Evolutionary conservation across 2,113 vertebrate species (phyloP), one percentile per base, ranked within the genome.

Genomic region (Dicentrarchus labrax): DNA sequence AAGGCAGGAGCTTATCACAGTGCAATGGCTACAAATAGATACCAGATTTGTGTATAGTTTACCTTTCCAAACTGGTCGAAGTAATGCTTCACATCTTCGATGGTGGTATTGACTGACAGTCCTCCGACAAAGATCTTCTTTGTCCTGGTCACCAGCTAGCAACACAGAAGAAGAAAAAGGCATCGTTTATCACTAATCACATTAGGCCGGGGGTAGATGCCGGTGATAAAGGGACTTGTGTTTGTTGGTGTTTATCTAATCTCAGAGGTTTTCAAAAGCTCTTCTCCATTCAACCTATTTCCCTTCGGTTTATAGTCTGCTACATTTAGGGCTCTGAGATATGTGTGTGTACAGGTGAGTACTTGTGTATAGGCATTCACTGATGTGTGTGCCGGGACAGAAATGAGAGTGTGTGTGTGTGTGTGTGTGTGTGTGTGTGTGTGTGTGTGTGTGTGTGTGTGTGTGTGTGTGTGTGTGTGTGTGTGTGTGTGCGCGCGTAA

Each of bases 71-170:
- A 99, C 93, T 99, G 98, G 91, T 99, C 97, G 0, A 99, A 99
- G 93, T 99, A 99, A 8, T 98, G 97, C 92, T 98, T 98, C 93
- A 99, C 98, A 68, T 99, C 98, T 89, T 99, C 98, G 82, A 98
- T 96, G 41, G 97, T 98, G 91, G 97, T 98, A 94, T 97, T 99
- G 93, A 98, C 97, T 0, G 98, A 98, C 70, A 99, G 95, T 57
- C 98, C 98, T 87, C 98, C 98, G 8, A 99, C 97, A 96, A 99
- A 99, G 96, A 98, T 97, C 96, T 99, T 99, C 97, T 99, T 99
- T 91, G 98, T 99, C 94, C 98, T 96, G 84, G 98, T 99, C 95
- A 99, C 98, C 96, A 99, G 96, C 98, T 98, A 86, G 81, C 92
- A 95, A 93, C 86, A 84, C 47, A 90, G 56, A 75, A 78, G 66